A percentile compares a stretch with the other conserved stretches of the same genome.
Evolutionary conservation across 2,797 vertebrate genomes (phyloP).

Genomic region (Cossypha caffra): DNA sequence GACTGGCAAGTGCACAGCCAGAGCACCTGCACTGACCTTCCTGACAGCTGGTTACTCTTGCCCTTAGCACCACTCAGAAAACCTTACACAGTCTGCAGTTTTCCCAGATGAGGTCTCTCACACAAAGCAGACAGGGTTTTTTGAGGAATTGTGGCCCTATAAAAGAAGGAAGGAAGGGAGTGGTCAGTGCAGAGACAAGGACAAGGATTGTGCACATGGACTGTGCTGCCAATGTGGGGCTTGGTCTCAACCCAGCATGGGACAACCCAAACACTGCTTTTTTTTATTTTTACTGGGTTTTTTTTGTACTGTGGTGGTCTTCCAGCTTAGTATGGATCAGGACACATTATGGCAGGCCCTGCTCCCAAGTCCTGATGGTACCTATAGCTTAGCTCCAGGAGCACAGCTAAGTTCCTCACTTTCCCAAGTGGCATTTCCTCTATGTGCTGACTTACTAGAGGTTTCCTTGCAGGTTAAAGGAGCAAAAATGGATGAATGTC

Average conservation of each 20-base stretch:
- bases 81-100: neutral
- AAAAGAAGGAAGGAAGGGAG: neutral
- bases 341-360: neutral
- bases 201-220: neutral
- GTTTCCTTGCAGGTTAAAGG: conserved; percentile 80
- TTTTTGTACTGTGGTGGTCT: neutral
- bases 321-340: neutral
- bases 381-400: neutral
- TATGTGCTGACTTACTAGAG: neutral
- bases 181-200: neutral
- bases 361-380: neutral
- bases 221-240: neutral
- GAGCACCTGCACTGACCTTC: neutral
- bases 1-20: neutral
- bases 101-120: neutral
- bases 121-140: neutral
- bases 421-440: rapidly evolving
- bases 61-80: neutral
- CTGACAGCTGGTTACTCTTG: neutral
- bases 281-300: neutral
- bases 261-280: neutral
- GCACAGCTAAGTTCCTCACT: neutral
- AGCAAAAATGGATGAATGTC: conserved; percentile 92
- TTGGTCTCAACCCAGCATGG: neutral
- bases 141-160: neutral